Base-by-base conservation (phyloP, 2,797 vertebrate genomes). In the Potorous gilbertii region DNA sequence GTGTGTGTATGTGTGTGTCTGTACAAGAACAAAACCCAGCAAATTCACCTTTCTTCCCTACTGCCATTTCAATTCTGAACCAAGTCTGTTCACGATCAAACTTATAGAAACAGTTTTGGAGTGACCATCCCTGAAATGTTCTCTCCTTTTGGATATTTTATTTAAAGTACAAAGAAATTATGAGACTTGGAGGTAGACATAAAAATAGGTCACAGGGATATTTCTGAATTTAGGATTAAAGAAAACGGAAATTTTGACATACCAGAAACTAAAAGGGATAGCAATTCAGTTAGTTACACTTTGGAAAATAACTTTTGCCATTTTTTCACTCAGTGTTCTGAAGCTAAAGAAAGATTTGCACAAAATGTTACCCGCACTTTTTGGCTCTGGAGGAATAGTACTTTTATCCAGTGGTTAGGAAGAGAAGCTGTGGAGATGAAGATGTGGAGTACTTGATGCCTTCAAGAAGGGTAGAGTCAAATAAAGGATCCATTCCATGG, bases 261-360 rank as follows among this genome's bases (percentile, higher is more conserved):
- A 90, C 94, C 95, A 0, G 6, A 95, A 92, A 96, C 93, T 92
- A 94, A 97, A 96, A 98, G 94, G 97, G 55, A 98, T 97, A 98
- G 90, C 91, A 95, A 93, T 97, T 98, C 59, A 93, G 93, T 97
- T 98, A 96, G 55, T 66, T 97, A 16, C 97, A 94, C 96, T 98
- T 98, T 97, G 95, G 97, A 96, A 97, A 95, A 94, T 95, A 92
- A 92, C 59, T 93, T 93, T 94, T 92, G 9, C 1, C 56, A 90
- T 91, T 90, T 96, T 97, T 95, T 87, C 24, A 56, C 93, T 90
- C 55, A 96, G 92, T 62, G 31, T 28, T 34, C 9, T 92, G 95
- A 94, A 54, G 54, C 54, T 56, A 54, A 92, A 94, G 74, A 31
- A 34, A 95, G 54, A 90, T 81, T 95, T 96, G 92, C 94, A 95